A percentile compares a stretch with the other conserved stretches of the same genome.
Evolutionary conservation across 2,888 invertebrate species (phyloP).

Genomic region (Pollenia angustigena): DNA sequence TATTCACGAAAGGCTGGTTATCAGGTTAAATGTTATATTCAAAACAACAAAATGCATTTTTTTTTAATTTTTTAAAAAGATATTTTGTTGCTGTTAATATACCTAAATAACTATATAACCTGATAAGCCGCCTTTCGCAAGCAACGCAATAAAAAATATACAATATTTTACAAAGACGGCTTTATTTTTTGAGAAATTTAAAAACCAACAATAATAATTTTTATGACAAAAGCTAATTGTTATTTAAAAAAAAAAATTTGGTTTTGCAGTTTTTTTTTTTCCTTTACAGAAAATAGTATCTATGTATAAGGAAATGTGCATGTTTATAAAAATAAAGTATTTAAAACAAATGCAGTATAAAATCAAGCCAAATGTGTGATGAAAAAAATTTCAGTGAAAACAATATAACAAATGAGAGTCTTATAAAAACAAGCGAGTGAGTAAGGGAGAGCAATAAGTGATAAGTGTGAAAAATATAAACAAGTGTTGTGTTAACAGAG

Average conservation of each 20-base stretch:
- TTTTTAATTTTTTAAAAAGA: too few species aligned
- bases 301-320: background rate
- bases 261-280: background rate
- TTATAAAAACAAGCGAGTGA: conserved; percentile 9
- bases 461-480: conserved; percentile 34
- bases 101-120: too few species aligned
- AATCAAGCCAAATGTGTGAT: conserved; percentile 32
- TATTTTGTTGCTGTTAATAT: too few species aligned
- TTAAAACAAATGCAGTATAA: conserved; percentile 31
- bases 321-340: conserved; percentile 32
- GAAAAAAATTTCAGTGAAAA: conserved; percentile 16
- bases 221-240: background rate
- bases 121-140: too few species aligned
- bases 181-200: background rate
- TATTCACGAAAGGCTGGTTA: too few species aligned
- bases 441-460: background rate
- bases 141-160: conserved; percentile 37
- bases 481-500: background rate
- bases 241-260: background rate
- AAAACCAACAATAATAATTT: conserved; percentile 16
- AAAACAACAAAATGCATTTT: background rate
- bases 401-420: conserved; percentile 45
- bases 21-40: background rate
- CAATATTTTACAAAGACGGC: conserved; percentile 58
- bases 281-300: background rate